Base-by-base conservation (phyloP, 1,140 invertebrate genomes). In the Macrobrachium nipponense region DNA sequence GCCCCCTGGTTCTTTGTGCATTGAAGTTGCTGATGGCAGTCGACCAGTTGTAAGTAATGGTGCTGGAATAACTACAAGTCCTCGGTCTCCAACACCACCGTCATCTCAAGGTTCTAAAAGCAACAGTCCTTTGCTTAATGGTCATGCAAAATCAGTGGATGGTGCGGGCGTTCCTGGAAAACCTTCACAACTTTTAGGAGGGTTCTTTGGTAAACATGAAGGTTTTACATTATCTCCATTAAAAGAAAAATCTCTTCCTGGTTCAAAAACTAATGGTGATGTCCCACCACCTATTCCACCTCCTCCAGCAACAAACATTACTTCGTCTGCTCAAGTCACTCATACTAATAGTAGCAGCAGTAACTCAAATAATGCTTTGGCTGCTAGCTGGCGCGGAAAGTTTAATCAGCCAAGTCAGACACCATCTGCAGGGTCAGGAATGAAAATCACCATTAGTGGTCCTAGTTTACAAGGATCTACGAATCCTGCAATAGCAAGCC, bases 41-140 rank as follows among this genome's bases (percentile, higher is more conserved):
- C 15, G 66, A 73, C 64, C n/a, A 23, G 66, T 72, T 70, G 76
- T 62, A 15, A 36, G 20, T 23, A 58, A 14, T 10, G 14, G 17
- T 15, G 14, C 75, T 17, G 62, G 58, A 10, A 17, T 59, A 51
- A 66, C 78, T n/a, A 66, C 64, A 51, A 86, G 62, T 62, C 76
- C 77, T 15, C 76, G 82, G 18, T 85, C 87, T 51, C 87, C 87
- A 12, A 84, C 87, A 14, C 86, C 88, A 18, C 82, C 85, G 27
- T 89, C 86, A 17, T 89, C 88, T 5, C 80, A 87, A 60, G 88
- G 87, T n/a, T 86, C 82, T 44, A 89, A 89, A 75, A 89, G 88
- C 60, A 89, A 89, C 60, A 89, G 88, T 58, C 88, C 88, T 10
- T 75, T 89, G 20, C 88, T 89, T 68, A 89, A 89, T 82, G 88